phyloP scores from a whole-genome alignment of 2,888 invertebrate species.

The Pterostichus niger region DNA sequence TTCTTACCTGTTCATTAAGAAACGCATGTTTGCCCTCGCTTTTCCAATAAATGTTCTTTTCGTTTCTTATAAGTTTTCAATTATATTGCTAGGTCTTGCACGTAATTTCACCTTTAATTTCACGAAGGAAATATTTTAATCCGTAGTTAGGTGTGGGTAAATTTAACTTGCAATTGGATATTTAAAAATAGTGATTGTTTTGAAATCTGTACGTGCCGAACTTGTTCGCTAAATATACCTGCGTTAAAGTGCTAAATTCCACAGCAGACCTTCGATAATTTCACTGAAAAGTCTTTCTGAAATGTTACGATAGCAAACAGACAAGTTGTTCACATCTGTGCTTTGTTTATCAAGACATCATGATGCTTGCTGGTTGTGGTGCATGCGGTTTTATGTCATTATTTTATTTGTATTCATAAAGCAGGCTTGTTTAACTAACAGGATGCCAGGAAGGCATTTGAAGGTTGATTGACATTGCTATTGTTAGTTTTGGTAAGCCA shows the following conservation, averaged over 20 bases:
- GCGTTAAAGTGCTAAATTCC: background rate
- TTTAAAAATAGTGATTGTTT: conserved; percentile 21
- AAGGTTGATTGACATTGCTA: conserved; percentile 4
- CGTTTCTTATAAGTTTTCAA: no score
- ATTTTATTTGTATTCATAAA: conserved; percentile 42
- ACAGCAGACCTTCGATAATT: background rate
- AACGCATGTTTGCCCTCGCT: no score
- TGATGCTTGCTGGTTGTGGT: background rate
- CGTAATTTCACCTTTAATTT: no score
- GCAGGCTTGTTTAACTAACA: background rate
- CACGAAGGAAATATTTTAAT: no score
- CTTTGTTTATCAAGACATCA: conserved; percentile 4
- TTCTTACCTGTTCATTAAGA: no score
- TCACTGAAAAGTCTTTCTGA: background rate
- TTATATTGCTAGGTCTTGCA: no score
- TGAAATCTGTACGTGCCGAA: conserved; percentile 16
- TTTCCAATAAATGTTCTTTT: no score
- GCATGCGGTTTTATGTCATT: background rate
- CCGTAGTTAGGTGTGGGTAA: background rate
- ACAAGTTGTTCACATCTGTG: conserved; percentile 38
- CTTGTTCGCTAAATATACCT: background rate
- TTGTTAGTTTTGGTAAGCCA: background rate
- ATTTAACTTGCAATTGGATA: conserved; percentile 14
- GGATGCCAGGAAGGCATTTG: conserved; percentile 16
- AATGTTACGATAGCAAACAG: background rate